phyloP scores from a whole-genome alignment of 2,888 invertebrate species.

The Tipula confusa region DNA sequence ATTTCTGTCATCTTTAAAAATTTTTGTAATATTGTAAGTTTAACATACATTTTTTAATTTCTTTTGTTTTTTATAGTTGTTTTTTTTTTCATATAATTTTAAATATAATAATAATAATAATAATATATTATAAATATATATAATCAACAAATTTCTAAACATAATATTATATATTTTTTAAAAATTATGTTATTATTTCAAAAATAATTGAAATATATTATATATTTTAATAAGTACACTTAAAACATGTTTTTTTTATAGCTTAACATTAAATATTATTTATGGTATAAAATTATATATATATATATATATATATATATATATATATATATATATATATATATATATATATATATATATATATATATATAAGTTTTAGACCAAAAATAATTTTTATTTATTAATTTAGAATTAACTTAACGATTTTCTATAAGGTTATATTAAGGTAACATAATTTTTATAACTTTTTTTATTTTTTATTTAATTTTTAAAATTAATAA shows the following conservation, averaged over 20 bases:
- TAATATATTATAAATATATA: constrained; percentile 25
- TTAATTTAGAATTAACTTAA: constrained; percentile 3
- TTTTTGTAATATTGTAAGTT: not conserved
- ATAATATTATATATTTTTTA: not conserved
- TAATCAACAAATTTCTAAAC: not conserved
- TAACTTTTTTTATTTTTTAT: not conserved
- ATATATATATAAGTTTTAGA: not conserved
- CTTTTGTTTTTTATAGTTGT: constrained; percentile 7
- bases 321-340: not conserved
- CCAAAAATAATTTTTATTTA: not conserved
- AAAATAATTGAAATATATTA: constrained; percentile 1
- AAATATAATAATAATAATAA: not conserved
- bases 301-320: no score
- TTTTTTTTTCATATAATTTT: not conserved
- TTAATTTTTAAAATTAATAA: not conserved
- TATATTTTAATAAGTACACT: not conserved
- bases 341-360: not conserved
- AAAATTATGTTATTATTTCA: not conserved
- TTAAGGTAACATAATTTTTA: constrained; percentile 12
- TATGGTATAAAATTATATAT: no score
- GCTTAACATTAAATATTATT: not conserved
- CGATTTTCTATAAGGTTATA: not conserved
- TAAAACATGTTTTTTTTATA: not conserved
- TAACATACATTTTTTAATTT: not conserved
- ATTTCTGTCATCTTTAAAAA: not conserved